These are phyloP conservation scores for Catalaphyllia jardinei DNA, from an alignment of 64 coral and sea anemone genomes.

Conservation along the genomic window DNA sequence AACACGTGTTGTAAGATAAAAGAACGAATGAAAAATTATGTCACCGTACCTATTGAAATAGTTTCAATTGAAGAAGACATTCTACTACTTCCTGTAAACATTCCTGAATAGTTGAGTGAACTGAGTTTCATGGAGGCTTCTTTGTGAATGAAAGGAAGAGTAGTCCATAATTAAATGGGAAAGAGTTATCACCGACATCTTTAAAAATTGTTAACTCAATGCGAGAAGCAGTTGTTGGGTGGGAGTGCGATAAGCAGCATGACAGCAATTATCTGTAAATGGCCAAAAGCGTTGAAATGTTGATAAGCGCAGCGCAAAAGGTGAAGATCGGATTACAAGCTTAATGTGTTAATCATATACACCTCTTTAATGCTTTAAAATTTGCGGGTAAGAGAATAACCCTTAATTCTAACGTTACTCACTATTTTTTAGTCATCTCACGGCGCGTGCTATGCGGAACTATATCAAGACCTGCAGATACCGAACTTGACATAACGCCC, in stretches of 20 bases:
- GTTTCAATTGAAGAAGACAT: background rate
- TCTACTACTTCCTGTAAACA: slow-evolving; percentile 18
- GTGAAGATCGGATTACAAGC: slow-evolving; percentile 27
- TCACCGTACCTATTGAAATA: too few relatives aligned
- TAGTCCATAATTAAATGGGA: background rate
- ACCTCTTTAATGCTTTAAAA: background rate
- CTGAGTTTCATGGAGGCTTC: background rate
- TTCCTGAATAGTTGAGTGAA: background rate
- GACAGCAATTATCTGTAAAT: slow-evolving; percentile 21
- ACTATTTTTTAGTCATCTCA: background rate
- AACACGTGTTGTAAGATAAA: slow-evolving; percentile 42
- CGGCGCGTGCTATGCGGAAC: background rate
- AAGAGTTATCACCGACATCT: background rate
- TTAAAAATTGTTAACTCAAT: background rate
- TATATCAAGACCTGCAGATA: background rate
- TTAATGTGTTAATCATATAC: slow-evolving; percentile 1
- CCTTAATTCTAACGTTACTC: background rate
- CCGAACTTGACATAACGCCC: background rate
- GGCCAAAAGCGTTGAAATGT: slow-evolving; percentile 18
- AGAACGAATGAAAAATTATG: background rate
- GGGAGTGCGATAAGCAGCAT: background rate
- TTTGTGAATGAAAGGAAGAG: background rate
- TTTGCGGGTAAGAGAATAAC: background rate
- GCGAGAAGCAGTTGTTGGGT: background rate
- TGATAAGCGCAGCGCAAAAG: background rate